Conservation (phyloP, 1,140 invertebrate genomes). For the Muscidifurax raptorellus region DNA sequence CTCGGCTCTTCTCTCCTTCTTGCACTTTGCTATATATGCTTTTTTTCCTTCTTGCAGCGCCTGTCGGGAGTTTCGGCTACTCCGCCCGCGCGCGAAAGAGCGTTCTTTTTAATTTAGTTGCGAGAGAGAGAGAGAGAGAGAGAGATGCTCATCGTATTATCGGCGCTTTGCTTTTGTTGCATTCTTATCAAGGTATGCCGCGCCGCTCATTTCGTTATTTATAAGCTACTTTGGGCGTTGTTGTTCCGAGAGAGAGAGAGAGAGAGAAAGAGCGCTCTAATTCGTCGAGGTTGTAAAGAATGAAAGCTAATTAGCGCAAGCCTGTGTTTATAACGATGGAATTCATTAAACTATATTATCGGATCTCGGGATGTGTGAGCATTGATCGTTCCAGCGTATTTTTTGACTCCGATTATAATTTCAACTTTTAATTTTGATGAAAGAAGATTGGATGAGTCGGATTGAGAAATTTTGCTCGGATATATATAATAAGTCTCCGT, state of each 20-base stretch:
- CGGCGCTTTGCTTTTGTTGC: constrained; percentile 7
- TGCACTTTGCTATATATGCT: constrained; percentile 26
- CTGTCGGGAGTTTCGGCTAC: neutral
- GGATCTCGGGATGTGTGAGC: neutral
- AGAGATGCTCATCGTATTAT: neutral
- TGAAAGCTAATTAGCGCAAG: neutral
- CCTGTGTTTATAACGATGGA: neutral
- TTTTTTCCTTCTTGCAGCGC: constrained; percentile 4
- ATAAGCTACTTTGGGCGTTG: neutral
- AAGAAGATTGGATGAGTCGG: neutral
- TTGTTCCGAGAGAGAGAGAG: neutral
- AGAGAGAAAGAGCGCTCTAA: neutral
- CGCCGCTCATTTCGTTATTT: neutral
- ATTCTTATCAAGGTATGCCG: constrained; percentile 14
- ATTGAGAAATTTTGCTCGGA: too few relatives aligned
- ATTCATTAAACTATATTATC: neutral
- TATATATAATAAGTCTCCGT: too few relatives aligned
- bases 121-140: neutral
- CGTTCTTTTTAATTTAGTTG: neutral
- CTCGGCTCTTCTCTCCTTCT: constrained; percentile 36
- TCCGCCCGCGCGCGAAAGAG: neutral
- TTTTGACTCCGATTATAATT: neutral
- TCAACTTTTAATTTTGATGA: neutral
- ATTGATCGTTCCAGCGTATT: neutral
- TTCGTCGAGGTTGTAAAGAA: constrained; percentile 28